Conservation (phyloP, 2,888 invertebrate species). For the Agriopis aurantiaria region DNA sequence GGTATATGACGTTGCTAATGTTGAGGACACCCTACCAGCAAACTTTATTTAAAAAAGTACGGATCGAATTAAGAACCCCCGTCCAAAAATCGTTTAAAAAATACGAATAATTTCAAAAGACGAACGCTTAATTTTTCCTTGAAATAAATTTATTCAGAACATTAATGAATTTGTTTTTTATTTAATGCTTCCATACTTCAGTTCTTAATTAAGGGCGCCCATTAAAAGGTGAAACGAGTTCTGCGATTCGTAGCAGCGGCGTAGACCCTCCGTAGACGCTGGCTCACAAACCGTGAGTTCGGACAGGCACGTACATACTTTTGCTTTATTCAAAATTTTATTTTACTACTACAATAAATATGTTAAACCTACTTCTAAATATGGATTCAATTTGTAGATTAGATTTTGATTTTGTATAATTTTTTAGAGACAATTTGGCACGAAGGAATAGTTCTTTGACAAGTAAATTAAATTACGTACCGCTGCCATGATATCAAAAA, state of each 20-base stretch:
- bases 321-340: not conserved
- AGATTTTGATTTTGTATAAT: too few species aligned
- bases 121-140: slow-evolving; percentile 1
- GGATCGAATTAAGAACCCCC: too few species aligned
- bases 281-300: not conserved
- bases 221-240: slow-evolving; percentile 22
- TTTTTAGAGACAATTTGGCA: too few species aligned
- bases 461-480: too few species aligned
- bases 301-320: not conserved
- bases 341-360: too few species aligned
- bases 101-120: not conserved
- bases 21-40: too few species aligned
- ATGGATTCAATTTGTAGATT: too few species aligned
- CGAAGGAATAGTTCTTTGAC: too few species aligned
- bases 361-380: too few species aligned
- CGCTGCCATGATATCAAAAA: not conserved
- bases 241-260: slow-evolving; percentile 6
- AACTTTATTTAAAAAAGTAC: too few species aligned
- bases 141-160: slow-evolving; percentile 10
- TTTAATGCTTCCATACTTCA: slow-evolving; percentile 28
- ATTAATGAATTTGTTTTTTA: slow-evolving; percentile 24
- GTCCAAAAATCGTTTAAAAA: not conserved
- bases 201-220: slow-evolving; percentile 23
- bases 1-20: too few species aligned
- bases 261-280: slow-evolving; percentile 7